A percentile compares a stretch with the other conserved stretches of the same genome.
phyloP scores from a whole-genome alignment of 2,888 invertebrate genomes.

The Netelia virgata region DNA sequence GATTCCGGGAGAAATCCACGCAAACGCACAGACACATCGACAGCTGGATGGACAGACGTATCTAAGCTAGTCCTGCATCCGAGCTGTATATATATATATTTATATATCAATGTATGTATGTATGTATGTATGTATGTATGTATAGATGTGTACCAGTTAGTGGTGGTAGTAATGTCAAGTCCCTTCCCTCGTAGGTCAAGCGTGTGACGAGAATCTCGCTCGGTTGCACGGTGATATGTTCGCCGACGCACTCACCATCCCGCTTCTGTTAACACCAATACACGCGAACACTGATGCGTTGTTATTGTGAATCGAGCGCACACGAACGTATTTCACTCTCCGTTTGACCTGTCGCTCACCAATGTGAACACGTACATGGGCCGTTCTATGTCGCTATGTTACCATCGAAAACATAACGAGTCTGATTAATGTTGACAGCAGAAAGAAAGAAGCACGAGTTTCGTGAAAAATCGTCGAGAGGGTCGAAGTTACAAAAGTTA shows the following conservation, averaged over 20 bases:
- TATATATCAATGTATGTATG: too few relatives aligned
- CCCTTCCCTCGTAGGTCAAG: conserved; percentile 6
- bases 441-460: too few relatives aligned
- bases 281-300: neutral
- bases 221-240: conserved; percentile 3
- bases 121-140: too few relatives aligned
- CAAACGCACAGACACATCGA: neutral
- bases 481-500: too few relatives aligned
- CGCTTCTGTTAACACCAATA: neutral
- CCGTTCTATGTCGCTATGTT: neutral
- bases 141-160: too few relatives aligned
- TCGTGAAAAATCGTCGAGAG: too few relatives aligned
- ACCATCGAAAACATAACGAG: too few relatives aligned
- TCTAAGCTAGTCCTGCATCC: conserved; percentile 4
- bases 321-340: conserved; percentile 14
- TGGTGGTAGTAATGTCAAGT: neutral
- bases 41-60: neutral
- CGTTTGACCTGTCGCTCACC: neutral
- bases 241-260: neutral
- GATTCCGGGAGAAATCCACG: conserved; percentile 15
- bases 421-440: too few relatives aligned
- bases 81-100: neutral
- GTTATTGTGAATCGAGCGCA: conserved; percentile 17
- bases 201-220: conserved; percentile 5
- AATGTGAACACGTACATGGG: neutral